Evolutionary conservation across 2,888 invertebrate genomes (phyloP).

Genomic region (Megastigmus dorsalis): DNA sequence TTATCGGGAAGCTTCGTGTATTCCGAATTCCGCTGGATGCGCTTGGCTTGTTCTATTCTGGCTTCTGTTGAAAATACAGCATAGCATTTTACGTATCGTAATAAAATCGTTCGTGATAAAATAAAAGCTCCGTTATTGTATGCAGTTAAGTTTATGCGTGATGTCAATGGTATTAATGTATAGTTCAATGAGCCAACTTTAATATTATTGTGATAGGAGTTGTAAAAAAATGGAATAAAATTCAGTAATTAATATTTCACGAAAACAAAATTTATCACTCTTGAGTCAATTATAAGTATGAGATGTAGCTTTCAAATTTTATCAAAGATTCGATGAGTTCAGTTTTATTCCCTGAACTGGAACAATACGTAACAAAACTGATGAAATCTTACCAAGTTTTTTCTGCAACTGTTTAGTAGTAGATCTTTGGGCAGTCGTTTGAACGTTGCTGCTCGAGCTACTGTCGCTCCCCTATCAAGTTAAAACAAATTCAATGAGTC

Average conservation of each 20-base stretch:
- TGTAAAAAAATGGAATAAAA: background rate
- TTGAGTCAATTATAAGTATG: too few relatives aligned
- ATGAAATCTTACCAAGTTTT: conserved; percentile 68
- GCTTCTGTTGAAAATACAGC: conserved; percentile 64
- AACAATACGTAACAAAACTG: background rate
- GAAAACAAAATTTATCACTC: too few relatives aligned
- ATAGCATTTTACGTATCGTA: too few relatives aligned
- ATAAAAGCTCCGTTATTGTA: too few relatives aligned
- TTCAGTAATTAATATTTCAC: background rate
- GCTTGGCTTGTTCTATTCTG: conserved; percentile 73
- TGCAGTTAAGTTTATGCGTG: too few relatives aligned
- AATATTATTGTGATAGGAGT: too few relatives aligned
- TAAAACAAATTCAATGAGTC: background rate
- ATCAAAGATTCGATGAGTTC: too few relatives aligned
- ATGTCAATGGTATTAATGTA: too few relatives aligned
- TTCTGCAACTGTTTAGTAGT: conserved; percentile 72
- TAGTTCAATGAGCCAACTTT: background rate
- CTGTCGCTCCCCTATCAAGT: conserved; percentile 72
- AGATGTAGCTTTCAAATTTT: too few relatives aligned
- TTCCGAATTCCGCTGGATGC: conserved; percentile 72
- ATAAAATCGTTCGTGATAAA: too few relatives aligned
- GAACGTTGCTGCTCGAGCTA: conserved; percentile 68
- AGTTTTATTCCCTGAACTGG: too few relatives aligned
- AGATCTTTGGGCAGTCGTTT: conserved; percentile 63
- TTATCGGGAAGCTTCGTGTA: conserved; percentile 70